A percentile compares a stretch with the other conserved stretches of the same genome.
phyloP scores from a whole-genome alignment of 2,888 invertebrate species.

The Drosophila prostipennis region DNA sequence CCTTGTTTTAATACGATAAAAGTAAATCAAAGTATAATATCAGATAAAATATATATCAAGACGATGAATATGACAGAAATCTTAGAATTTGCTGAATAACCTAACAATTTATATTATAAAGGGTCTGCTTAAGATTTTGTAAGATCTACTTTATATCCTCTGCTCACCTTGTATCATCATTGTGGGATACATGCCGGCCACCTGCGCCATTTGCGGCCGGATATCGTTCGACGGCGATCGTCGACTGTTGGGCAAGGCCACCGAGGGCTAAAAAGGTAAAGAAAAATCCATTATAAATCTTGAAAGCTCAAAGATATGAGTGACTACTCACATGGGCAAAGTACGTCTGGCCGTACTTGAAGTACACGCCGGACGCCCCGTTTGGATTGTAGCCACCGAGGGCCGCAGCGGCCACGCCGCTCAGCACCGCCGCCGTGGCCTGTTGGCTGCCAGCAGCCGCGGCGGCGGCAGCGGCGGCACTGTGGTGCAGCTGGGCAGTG shows the following conservation, averaged over 20 bases:
- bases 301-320: too few species aligned
- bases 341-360: constrained; percentile 84
- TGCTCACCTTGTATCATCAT: constrained; percentile 84
- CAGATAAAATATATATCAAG: too few species aligned
- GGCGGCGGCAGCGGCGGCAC: constrained; percentile 68
- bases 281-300: not conserved
- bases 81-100: too few species aligned
- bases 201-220: constrained; percentile 83
- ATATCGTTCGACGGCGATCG: constrained; percentile 84
- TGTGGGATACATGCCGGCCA: constrained; percentile 84
- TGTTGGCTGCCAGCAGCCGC: constrained; percentile 75
- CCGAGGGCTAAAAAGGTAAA: constrained; percentile 77
- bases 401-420: constrained; percentile 70
- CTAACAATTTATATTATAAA: too few species aligned
- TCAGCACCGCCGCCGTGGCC: constrained; percentile 70
- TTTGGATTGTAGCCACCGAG: constrained; percentile 85
- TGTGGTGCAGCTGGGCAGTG: constrained; percentile 76
- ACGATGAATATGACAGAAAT: too few species aligned
- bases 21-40: too few species aligned
- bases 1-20: too few species aligned
- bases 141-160: too few species aligned
- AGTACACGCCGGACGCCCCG: constrained; percentile 83
- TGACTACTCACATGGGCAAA: constrained; percentile 83
- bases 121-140: not conserved
- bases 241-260: constrained; percentile 83